Base-by-base conservation (phyloP, 2,888 invertebrate species). In the Diloba caeruleocephala region DNA sequence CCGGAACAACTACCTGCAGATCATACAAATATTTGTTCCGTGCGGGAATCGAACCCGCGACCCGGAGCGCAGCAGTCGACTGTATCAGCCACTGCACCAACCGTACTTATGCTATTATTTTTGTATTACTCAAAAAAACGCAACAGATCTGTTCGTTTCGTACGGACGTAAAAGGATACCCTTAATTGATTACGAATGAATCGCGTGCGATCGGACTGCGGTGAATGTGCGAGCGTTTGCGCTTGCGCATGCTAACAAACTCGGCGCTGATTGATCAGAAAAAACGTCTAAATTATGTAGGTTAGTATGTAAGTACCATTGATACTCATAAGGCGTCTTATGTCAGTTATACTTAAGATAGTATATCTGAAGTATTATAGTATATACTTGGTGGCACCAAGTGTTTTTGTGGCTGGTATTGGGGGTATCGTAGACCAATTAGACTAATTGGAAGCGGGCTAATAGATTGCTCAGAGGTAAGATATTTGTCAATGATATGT, bases 401-500 rank as follows among this genome's bases (percentile, higher is more conserved):
- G 39, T 42, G 48, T 63, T 56, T 28, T 50, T 38, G 37, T 23
- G 28, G 6, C 19, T 17, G 14, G 13, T 36, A 44, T 68, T 56
- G 45, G 36, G 69, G 70, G 64, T 48, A 41, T 31, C 28, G 57
- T 42, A 48, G 56, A n/a, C n/a, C 60, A 55, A 52, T 60, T 43
- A 48, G 44, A 36, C 55, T 70, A 70, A 73, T 70, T 70, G 71
- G 65, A 52, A 53, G 43, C 48, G 6, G 50, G 70, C 34, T 63
- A 64, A 52, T 52, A 63, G 59, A 69, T 69, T 44, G 41, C 34
- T 63, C 32, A 50, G 43, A 15, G 39, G 57, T 60, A 55, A 70
- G 74, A 70, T 69, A 64, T 69, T 70, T 64, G 74, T 69, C 57
- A 50, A 51, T 57, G 65, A 64, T 73, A 73, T 51, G 49, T 57